Percentiles rank a stretch among this genome's conserved stretches.
Evolutionary conservation across 2,888 invertebrate genomes (phyloP).

Genomic region (Metellina segmentata): DNA sequence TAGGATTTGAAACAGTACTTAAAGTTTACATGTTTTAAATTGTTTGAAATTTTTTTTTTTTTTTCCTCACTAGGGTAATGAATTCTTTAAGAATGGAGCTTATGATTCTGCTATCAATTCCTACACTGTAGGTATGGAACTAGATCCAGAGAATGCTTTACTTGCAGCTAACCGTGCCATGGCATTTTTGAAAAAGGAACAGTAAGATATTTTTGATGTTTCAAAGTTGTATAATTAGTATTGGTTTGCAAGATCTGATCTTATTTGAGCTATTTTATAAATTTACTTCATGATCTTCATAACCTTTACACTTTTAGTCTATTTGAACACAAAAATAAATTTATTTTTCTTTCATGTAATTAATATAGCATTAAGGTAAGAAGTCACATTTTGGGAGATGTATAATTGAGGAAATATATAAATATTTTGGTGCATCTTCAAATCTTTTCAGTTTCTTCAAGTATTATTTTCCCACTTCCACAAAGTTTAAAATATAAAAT

Average conservation of each 20-base stretch:
- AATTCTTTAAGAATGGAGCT: conserved; percentile 80
- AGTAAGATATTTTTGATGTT: conserved; percentile 83
- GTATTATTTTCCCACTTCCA: too few species aligned
- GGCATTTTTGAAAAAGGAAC: conserved; percentile 90
- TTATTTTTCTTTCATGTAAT: too few species aligned
- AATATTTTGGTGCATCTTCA: too few species aligned
- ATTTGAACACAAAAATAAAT: background rate
- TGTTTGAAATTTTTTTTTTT: background rate
- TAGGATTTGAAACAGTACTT: background rate
- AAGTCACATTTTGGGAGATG: too few species aligned
- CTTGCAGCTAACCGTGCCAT: conserved; percentile 94
- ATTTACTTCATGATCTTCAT: background rate
- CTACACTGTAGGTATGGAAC: conserved; percentile 81
- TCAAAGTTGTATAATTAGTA: background rate
- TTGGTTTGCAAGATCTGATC: too few species aligned
- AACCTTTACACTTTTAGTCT: background rate
- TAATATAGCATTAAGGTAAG: too few species aligned
- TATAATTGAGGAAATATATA: too few species aligned
- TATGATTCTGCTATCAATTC: conserved; percentile 81
- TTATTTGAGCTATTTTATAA: too few species aligned
- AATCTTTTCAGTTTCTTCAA: too few species aligned
- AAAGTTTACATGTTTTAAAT: background rate
- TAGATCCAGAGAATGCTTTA: conserved; percentile 83
- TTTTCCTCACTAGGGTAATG: conserved; percentile 80
- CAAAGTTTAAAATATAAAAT: too few species aligned